phyloP scores from a whole-genome alignment of 2,797 vertebrate genomes.

The Coregonus ussuriensis region DNA sequence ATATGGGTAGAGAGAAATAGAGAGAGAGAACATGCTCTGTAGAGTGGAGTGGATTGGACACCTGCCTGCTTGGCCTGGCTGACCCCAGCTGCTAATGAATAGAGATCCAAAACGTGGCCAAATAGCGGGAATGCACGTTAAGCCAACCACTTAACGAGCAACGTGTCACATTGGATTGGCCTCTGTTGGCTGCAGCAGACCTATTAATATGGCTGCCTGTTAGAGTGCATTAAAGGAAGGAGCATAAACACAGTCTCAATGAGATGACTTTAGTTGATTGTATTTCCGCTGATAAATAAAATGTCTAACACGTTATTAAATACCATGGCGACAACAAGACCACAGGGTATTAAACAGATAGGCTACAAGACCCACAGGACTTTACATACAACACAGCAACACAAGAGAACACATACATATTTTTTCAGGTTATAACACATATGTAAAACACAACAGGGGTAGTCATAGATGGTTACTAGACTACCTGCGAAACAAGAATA shows the following conservation, averaged over 20 bases:
- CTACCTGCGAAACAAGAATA: no score
- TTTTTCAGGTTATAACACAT: no score
- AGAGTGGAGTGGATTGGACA: conserved; percentile 23
- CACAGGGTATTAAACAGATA: no score
- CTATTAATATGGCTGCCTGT: conserved; percentile 56
- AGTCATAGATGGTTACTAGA: no score
- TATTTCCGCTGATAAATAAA: not conserved
- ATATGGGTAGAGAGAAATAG: not conserved
- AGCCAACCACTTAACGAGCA: conserved; percentile 47
- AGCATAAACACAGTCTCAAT: not conserved
- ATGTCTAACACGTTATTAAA: no score
- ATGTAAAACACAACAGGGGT: not conserved
- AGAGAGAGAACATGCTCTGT: not conserved
- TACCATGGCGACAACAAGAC: no score
- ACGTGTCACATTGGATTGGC: conserved; percentile 56
- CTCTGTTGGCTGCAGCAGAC: conserved; percentile 54
- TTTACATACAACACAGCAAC: no score
- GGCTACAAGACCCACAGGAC: no score
- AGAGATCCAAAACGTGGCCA: conserved; percentile 55
- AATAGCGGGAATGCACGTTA: conserved; percentile 63
- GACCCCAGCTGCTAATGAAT: conserved; percentile 57
- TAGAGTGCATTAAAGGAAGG: conserved; percentile 38
- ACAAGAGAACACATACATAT: no score
- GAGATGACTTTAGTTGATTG: not conserved
- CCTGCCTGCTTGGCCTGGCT: conserved; percentile 38